Evolutionary conservation across 2,888 invertebrate species (phyloP), one percentile per base, ranked within the genome.

Genomic region (Margaritifera margaritifera): DNA sequence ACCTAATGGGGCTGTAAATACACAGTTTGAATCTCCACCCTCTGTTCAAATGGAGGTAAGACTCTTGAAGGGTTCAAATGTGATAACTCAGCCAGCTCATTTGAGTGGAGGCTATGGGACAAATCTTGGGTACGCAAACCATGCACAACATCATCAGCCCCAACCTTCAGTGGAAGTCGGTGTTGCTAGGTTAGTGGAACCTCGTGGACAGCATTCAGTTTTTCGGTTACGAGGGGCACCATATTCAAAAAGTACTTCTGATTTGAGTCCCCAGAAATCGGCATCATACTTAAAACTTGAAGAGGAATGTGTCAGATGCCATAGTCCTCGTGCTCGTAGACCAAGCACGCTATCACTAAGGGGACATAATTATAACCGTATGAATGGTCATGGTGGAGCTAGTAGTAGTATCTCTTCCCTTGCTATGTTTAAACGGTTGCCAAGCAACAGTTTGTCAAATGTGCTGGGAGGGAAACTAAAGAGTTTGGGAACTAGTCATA

Each of bases 341-440:
- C 86, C 84, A 20, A 81, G 79, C 61, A 85, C 86, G 1, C 74
- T 86, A 25, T 82, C 84, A 11, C 73, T 86, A 25, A 82, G 81
- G 65, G 84, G 84, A 59, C 84, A 84, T 69, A 83, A 82, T 69
- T 84, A 82, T 76, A 74, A 55, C 50, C 60, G 63, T 60, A 63
- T 55, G 24, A 66, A 54, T 64, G 68, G 58, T 55, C 69, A 18
- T 59, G 55, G 6, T 50, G 51, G 57, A 54, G 52, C 65, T 4
- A 65, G 71, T 42, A 71, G 73, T 24, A 77, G 76, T 63, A 64
- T 75, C n/a, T 70, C 64, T 59, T 72, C 75, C 20, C 62, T 76
- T 19, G 52, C 70, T 1, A 67, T 61, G 53, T 68, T 69, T 6
- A 69, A 71, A 55, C 64, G 65, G 15, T 67, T 68, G 20, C 50